Evolutionary conservation across 2,797 vertebrate species (phyloP), one percentile per base, ranked within the genome.

Genomic region (Oreortyx pictus): DNA sequence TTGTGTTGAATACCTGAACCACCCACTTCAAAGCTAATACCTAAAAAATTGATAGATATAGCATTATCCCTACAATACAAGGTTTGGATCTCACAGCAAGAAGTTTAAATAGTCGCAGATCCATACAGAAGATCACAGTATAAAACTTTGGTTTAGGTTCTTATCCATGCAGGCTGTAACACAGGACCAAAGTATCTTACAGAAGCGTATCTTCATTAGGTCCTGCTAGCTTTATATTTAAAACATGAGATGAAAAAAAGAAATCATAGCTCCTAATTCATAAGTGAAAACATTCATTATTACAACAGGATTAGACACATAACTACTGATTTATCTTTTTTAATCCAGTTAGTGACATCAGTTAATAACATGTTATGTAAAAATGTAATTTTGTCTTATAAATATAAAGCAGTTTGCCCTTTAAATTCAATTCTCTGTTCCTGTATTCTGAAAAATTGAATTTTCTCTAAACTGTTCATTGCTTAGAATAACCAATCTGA

Each of bases 371-470:
- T 2, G 23, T 3, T n/a, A 61, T 4, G 5, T 22, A 81, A 70
- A 82, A 73, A 37, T 2, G 13, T 50, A 11, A 72, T 65, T 88
- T 83, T 1, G 4, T 74, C 37, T 80, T 80, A 52, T 1, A 70
- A 23, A 46, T 59, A 80, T 15, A 81, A 93, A 82, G 68, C 24
- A 4, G 7, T 12, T 46, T 86, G 13, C 2, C 29, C 10, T 54
- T 56, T 70, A 60, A 88, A 92, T 46, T 54, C 52, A 82, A 25
- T 46, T 64, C n/a, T 81, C 85, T 80, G 31, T 49, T 61, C 33
- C 82, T 60, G 5, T 17, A 50, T 54, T 72, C 72, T 3, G 10
- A 75, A 65, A 64, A 83, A 17, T 4, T 1, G 4, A n/a, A 61
- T 81, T 91, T 79, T 62, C 72, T 16, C 37, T 80, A 46, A 70